phyloP scores from a whole-genome alignment of 2,113 vertebrate species.

The Sceloporus undulatus region DNA sequence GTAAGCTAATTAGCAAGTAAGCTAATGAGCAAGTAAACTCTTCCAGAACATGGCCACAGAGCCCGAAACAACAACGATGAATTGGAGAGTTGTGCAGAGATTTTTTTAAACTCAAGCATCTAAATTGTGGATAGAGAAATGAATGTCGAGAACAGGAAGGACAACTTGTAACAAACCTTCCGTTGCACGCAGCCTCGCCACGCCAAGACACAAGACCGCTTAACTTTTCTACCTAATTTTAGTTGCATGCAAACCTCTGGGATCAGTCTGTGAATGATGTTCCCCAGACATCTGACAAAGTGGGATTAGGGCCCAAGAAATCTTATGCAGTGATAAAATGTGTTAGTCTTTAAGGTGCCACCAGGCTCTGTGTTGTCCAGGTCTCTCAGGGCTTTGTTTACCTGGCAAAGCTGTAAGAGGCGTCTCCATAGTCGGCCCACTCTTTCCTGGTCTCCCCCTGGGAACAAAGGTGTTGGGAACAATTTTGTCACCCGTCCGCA shows the following conservation, averaged over 20 bases:
- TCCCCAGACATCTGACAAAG: not conserved
- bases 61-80: too few relatives aligned
- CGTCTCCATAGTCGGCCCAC: too few relatives aligned
- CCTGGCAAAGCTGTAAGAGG: not conserved
- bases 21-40: too few relatives aligned
- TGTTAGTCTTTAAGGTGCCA: not conserved
- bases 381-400: not conserved
- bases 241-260: not conserved
- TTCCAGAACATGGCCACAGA: too few relatives aligned
- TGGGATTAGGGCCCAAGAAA: not conserved
- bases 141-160: too few relatives aligned
- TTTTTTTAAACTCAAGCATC: too few relatives aligned
- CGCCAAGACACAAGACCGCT: not conserved
- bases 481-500: not conserved
- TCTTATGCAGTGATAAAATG: not conserved
- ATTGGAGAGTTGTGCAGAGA: too few relatives aligned
- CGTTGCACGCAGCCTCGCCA: not conserved
- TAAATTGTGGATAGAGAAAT: not conserved
- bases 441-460: accelerated
- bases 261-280: not conserved
- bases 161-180: not conserved
- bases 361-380: not conserved
- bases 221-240: not conserved
- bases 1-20: too few relatives aligned
- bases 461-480: not conserved